A percentile compares a stretch with the other conserved stretches of the same genome.
Conservation (phyloP, 2,888 invertebrate species). For the Galerucella pusilla region DNA sequence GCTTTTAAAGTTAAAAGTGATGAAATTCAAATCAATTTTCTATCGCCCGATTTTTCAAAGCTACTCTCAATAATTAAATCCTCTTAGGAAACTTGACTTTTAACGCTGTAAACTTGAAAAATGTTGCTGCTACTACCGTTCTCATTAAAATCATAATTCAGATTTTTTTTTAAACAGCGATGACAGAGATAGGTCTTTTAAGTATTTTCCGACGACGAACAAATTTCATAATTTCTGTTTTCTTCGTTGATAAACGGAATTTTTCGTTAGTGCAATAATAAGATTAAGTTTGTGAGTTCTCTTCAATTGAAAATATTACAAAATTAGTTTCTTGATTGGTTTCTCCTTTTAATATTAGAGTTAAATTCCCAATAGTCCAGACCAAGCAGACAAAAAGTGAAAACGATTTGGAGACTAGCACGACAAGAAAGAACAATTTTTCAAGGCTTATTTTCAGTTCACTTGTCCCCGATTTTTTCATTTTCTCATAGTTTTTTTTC, state of each 20-base stretch:
- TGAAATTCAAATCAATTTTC: not conserved
- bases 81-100: not conserved
- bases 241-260: not conserved
- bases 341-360: no score
- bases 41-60: not conserved
- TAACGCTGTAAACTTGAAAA: not conserved
- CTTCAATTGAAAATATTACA: no score
- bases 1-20: not conserved
- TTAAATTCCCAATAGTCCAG: no score
- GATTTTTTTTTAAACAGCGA: not conserved
- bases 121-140: not conserved
- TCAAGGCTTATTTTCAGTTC: no score
- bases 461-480: no score
- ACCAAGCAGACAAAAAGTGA: no score
- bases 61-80: not conserved
- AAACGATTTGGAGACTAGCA: no score
- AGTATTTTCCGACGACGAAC: not conserved
- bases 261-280: no score
- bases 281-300: no score
- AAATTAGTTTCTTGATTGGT: no score
- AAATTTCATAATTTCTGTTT: not conserved
- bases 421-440: no score
- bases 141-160: not conserved
- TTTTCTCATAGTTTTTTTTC: no score
- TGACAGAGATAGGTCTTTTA: not conserved